These are phyloP conservation scores for Barypeithes pellucidus DNA, from an alignment of 2,888 invertebrate species.

Conservation along the genomic window DNA sequence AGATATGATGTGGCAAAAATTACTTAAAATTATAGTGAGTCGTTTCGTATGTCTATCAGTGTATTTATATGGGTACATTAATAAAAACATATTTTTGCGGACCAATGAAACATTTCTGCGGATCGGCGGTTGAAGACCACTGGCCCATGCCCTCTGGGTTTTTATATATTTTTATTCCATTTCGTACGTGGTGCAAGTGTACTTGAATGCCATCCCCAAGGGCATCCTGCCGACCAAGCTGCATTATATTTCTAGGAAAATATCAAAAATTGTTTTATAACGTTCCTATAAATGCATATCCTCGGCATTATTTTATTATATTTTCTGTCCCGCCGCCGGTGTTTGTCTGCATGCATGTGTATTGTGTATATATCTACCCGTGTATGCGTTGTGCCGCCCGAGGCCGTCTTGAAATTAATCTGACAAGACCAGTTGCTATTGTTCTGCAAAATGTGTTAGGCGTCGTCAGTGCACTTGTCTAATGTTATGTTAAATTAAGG, in stretches of 20 bases:
- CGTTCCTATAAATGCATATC: neutral
- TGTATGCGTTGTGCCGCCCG: constrained; percentile 16
- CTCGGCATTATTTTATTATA: neutral
- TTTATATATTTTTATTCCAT: too few relatives aligned
- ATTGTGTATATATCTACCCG: neutral
- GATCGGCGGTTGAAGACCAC: too few relatives aligned
- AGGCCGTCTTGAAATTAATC: constrained; percentile 26
- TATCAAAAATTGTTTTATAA: constrained; percentile 2
- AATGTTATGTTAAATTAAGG: constrained; percentile 8
- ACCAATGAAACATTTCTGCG: too few relatives aligned
- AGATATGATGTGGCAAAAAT: too few relatives aligned
- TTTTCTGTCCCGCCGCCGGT: neutral
- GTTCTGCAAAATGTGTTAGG: neutral
- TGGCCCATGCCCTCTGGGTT: too few relatives aligned
- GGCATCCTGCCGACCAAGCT: neutral
- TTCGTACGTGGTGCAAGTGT: too few relatives aligned
- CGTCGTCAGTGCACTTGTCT: constrained; percentile 13
- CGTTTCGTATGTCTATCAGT: too few relatives aligned
- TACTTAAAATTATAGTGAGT: too few relatives aligned
- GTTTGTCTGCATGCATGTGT: constrained; percentile 3
- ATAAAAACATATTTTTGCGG: too few relatives aligned
- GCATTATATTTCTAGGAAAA: neutral
- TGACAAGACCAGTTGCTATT: constrained; percentile 8
- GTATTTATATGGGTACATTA: too few relatives aligned
- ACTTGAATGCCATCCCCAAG: neutral